phyloP scores from a whole-genome alignment of 2,113 vertebrate species.

The Coracopsis vasa region DNA sequence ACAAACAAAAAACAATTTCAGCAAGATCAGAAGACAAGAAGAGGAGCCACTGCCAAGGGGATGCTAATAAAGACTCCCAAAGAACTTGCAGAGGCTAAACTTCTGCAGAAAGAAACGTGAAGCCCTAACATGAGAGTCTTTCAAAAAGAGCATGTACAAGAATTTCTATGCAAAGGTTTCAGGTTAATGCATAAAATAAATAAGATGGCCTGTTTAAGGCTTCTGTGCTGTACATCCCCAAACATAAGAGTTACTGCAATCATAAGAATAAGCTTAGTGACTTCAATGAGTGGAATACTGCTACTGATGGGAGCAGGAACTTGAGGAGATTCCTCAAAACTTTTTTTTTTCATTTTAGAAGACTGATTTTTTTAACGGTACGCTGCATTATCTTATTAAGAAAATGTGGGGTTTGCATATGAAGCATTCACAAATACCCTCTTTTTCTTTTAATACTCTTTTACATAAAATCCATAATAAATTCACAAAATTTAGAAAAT shows the following conservation, averaged over 20 bases:
- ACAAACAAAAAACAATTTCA: neutral
- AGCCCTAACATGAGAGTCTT: neutral
- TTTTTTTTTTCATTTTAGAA: neutral
- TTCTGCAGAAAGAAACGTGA: neutral
- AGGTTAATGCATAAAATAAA: neutral
- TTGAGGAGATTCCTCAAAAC: neutral
- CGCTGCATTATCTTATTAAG: neutral
- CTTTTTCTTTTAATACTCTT: neutral
- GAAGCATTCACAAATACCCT: neutral
- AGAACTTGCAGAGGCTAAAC: neutral
- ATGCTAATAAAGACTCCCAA: neutral
- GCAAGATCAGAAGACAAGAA: neutral
- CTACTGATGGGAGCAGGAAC: neutral
- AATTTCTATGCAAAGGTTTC: neutral
- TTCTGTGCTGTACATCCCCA: neutral
- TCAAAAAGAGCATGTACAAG: neutral
- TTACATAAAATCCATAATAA: neutral
- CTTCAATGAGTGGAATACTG: neutral
- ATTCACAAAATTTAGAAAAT: neutral
- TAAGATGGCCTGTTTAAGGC: neutral
- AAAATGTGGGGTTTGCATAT: neutral
- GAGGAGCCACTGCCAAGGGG: neutral
- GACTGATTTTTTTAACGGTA: neutral
- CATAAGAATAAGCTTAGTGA: neutral
- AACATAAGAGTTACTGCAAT: neutral